Evolutionary conservation across 2,113 vertebrate genomes (phyloP).

Genomic region (Poeciliopsis prolifica): DNA sequence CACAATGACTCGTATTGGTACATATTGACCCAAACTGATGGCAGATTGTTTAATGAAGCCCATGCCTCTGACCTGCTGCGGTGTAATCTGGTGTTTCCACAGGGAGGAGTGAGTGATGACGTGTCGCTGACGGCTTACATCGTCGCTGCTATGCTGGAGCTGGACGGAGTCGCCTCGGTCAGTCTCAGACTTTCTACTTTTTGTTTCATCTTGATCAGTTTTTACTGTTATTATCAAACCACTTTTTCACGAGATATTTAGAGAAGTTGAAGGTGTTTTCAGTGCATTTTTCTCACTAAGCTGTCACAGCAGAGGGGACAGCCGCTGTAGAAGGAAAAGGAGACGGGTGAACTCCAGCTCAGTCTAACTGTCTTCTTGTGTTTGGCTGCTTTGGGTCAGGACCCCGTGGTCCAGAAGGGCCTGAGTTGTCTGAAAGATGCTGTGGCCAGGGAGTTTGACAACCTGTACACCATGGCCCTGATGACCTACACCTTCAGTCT

Average conservation of each 20-base stretch:
- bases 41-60: too few relatives aligned
- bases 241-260: not conserved
- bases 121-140: conserved; percentile 85
- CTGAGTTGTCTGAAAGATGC: conserved; percentile 77
- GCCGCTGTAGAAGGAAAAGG: too few relatives aligned
- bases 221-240: not conserved
- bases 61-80: not conserved
- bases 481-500: conserved; percentile 88
- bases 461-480: conserved; percentile 83
- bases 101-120: conserved; percentile 88
- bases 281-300: not conserved
- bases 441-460: conserved; percentile 35
- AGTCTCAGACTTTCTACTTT: conserved; percentile 33
- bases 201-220: not conserved
- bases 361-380: not conserved
- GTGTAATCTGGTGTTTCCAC: not conserved
- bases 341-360: not conserved
- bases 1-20: too few relatives aligned
- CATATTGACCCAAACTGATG: too few relatives aligned
- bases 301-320: not conserved
- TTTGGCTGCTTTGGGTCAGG: conserved; percentile 59
- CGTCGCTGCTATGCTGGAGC: conserved; percentile 84
- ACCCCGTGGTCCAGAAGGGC: conserved; percentile 69
- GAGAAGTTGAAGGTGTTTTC: not conserved
- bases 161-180: conserved; percentile 71